These are phyloP conservation scores for Scrobipalpa costella DNA, from an alignment of 2,888 invertebrate species.

Conservation along the genomic window DNA sequence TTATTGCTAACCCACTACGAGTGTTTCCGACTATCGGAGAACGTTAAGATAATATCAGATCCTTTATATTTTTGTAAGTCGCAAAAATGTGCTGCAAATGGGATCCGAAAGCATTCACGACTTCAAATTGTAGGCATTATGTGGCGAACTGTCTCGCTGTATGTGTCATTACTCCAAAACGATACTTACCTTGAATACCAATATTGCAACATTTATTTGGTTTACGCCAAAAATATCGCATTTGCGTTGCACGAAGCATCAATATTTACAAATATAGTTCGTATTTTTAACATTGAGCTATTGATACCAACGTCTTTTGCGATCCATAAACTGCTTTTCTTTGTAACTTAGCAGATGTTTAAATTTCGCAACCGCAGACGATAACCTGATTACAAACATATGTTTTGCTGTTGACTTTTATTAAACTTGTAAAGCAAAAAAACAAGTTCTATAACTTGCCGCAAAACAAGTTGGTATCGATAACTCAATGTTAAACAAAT, in stretches of 20 bases:
- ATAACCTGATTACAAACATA: background rate
- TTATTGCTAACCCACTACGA: background rate
- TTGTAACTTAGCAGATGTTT: too few relatives aligned
- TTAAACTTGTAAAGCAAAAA: too few relatives aligned
- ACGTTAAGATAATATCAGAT: slow-evolving; percentile 52
- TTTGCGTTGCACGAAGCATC: background rate
- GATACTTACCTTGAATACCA: slow-evolving; percentile 29
- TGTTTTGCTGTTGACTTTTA: too few relatives aligned
- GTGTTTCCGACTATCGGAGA: too few relatives aligned
- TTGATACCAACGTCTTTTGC: too few relatives aligned
- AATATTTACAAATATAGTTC: background rate
- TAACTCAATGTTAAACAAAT: too few relatives aligned
- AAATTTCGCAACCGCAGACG: too few relatives aligned
- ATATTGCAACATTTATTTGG: background rate
- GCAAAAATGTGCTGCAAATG: slow-evolving; percentile 57
- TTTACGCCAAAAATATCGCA: background rate
- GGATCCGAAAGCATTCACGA: slow-evolving; percentile 58
- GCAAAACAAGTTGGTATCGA: too few relatives aligned
- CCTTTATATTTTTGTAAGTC: slow-evolving; percentile 50
- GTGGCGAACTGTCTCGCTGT: slow-evolving; percentile 48
- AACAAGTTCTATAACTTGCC: too few relatives aligned
- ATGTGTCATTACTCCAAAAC: too few relatives aligned
- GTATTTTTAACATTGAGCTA: too few relatives aligned
- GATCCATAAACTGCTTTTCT: too few relatives aligned
- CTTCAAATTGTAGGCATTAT: slow-evolving; percentile 58